phyloP scores from a whole-genome alignment of 2,113 vertebrate genomes.

The Microcebus tavaratra region DNA sequence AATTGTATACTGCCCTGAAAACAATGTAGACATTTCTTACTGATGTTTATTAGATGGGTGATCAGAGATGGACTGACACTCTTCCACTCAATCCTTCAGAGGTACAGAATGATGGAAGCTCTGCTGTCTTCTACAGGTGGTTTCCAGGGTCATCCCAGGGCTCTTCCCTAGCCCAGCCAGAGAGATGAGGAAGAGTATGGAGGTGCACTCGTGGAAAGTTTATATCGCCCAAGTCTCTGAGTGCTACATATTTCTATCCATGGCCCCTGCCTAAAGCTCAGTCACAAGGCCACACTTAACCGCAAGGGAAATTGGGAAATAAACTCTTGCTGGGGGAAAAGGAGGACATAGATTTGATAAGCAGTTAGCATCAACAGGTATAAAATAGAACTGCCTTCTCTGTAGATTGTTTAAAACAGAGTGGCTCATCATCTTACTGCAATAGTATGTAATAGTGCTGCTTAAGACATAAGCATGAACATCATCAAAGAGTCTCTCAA shows the following conservation, averaged over 20 bases:
- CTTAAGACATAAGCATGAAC: background rate
- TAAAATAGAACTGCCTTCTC: background rate
- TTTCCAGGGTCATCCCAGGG: background rate
- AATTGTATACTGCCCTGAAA: background rate
- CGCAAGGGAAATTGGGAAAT: background rate
- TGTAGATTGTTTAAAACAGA: background rate
- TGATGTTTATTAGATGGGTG: background rate
- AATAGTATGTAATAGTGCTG: rapidly evolving
- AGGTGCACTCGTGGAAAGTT: background rate
- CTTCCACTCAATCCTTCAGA: background rate
- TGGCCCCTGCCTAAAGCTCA: background rate
- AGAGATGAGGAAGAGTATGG: background rate
- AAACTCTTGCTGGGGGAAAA: background rate
- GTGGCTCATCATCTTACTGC: background rate
- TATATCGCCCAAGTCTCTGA: background rate
- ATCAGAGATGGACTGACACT: background rate
- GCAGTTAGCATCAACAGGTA: background rate
- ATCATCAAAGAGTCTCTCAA: background rate
- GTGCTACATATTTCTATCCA: background rate
- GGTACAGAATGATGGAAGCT: background rate
- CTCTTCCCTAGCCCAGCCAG: background rate
- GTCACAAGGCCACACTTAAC: background rate
- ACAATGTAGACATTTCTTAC: background rate
- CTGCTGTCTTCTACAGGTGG: background rate
- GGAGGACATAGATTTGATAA: background rate